Conservation (phyloP, 2,888 invertebrate genomes). For the Pilophorus perplexus region DNA sequence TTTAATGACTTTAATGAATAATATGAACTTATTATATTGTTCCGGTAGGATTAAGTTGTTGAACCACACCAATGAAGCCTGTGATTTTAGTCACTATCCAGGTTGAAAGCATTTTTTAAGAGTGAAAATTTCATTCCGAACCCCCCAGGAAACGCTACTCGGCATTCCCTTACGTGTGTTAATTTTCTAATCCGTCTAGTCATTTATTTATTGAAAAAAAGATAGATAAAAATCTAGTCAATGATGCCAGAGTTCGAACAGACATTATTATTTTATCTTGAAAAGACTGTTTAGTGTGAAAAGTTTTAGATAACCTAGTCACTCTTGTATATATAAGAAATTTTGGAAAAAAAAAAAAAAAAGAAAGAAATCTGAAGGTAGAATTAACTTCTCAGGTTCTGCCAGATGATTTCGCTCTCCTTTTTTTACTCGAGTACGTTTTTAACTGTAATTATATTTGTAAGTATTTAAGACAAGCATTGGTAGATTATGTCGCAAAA, state of each 20-base stretch:
- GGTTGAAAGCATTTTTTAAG: constrained; percentile 41
- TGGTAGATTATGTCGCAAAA: constrained; percentile 4
- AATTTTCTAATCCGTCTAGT: neutral
- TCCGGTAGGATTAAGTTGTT: constrained; percentile 19
- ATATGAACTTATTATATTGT: constrained; percentile 4
- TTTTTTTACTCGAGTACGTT: no score
- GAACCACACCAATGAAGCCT: constrained; percentile 45
- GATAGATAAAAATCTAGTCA: constrained; percentile 32
- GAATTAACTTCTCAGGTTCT: no score
- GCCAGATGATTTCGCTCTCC: no score
- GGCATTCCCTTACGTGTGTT: neutral
- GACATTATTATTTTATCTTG: constrained; percentile 28
- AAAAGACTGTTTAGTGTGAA: constrained; percentile 36
- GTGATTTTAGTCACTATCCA: constrained; percentile 44
- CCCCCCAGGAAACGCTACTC: neutral
- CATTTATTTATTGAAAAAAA: constrained; percentile 7
- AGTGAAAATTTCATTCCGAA: constrained; percentile 8
- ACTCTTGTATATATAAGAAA: constrained; percentile 18
- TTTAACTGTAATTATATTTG: neutral
- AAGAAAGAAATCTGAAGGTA: neutral
- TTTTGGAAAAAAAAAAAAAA: constrained; percentile 10
- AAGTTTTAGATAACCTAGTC: constrained; percentile 28
- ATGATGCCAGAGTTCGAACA: constrained; percentile 29
- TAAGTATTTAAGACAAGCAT: constrained; percentile 2
- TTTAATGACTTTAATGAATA: constrained; percentile 22